Conservation (phyloP, 64 coral and sea anemone species). For the Platygyra sinensis region DNA sequence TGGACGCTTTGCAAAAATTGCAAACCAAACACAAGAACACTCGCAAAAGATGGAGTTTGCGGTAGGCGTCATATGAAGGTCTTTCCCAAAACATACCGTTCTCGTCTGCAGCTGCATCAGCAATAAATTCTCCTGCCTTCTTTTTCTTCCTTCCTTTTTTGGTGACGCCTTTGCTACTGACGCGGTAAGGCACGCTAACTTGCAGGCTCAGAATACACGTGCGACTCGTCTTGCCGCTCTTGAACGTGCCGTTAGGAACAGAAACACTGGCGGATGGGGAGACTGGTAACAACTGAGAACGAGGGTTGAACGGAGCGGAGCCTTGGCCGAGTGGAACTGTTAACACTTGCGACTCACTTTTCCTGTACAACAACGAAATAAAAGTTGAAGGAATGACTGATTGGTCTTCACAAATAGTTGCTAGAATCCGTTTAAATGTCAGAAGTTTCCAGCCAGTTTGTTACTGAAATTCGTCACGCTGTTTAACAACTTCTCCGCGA, state of each 20-base stretch:
- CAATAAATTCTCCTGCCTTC: slow-evolving; percentile 9
- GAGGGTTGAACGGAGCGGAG: slow-evolving; percentile 87
- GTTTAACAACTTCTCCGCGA: no score
- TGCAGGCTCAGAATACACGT: slow-evolving; percentile 91
- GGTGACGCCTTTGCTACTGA: slow-evolving; percentile 50
- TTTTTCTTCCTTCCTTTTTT: slow-evolving; percentile 40
- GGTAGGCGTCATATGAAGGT: no score
- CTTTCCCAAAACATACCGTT: not conserved
- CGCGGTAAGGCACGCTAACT: slow-evolving; percentile 79
- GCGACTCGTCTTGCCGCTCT: slow-evolving; percentile 57
- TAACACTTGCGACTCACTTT: slow-evolving; percentile 70
- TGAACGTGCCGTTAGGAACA: slow-evolving; percentile 84
- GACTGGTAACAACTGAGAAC: slow-evolving; percentile 80
- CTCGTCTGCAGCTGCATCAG: not conserved
- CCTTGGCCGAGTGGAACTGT: slow-evolving; percentile 80
- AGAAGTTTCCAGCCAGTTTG: no score
- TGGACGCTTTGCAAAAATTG: no score
- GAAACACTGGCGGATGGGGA: slow-evolving; percentile 76
- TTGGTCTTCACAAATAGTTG: no score
- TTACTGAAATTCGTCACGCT: no score
- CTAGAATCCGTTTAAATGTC: no score
- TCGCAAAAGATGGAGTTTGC: not conserved
- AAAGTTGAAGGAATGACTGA: no score
- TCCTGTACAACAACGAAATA: slow-evolving; percentile 51
- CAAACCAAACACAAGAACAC: no score